Percentiles rank a stretch among this genome's conserved stretches.
These are phyloP conservation scores for Brachionichthys hirsutus DNA, from an alignment of 2,113 vertebrate genomes.

Conservation along the genomic window DNA sequence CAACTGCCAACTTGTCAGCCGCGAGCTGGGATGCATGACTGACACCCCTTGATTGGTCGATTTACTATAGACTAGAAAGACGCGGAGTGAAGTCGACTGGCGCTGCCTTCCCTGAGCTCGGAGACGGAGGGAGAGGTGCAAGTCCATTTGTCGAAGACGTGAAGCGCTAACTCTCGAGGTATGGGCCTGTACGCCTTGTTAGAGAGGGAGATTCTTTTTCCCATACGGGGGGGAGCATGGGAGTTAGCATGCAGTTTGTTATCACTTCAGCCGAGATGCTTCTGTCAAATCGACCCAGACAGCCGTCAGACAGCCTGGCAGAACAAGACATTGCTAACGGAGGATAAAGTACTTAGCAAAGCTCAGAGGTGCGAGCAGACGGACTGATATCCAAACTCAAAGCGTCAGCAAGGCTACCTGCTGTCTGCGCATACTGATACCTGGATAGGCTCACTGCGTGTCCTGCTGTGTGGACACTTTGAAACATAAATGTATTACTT, in stretches of 20 bases:
- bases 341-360: slow-evolving; percentile 46
- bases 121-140: slow-evolving; percentile 71
- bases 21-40: slow-evolving; percentile 77
- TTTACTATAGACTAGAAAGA: slow-evolving; percentile 80
- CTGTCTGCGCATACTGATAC: background rate
- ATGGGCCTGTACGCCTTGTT: slow-evolving; percentile 74
- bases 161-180: slow-evolving; percentile 81
- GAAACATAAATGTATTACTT: no score
- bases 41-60: slow-evolving; percentile 80
- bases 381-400: slow-evolving; percentile 15
- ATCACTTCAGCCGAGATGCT: slow-evolving; percentile 55
- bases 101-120: slow-evolving; percentile 66
- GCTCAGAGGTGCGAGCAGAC: slow-evolving; percentile 17
- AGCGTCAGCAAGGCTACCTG: slow-evolving; percentile 1
- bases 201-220: slow-evolving; percentile 57
- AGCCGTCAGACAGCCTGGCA: slow-evolving; percentile 54
- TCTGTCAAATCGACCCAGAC: slow-evolving; percentile 69
- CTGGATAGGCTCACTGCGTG: no score
- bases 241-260: slow-evolving; percentile 73
- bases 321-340: slow-evolving; percentile 62
- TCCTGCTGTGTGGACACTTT: no score
- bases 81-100: slow-evolving; percentile 61
- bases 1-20: slow-evolving; percentile 79
- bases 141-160: slow-evolving; percentile 81
- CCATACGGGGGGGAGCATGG: slow-evolving; percentile 6